Evolutionary conservation across 2,797 vertebrate species (phyloP), one percentile per base, ranked within the genome.

Genomic region (Sandelia bainsii): DNA sequence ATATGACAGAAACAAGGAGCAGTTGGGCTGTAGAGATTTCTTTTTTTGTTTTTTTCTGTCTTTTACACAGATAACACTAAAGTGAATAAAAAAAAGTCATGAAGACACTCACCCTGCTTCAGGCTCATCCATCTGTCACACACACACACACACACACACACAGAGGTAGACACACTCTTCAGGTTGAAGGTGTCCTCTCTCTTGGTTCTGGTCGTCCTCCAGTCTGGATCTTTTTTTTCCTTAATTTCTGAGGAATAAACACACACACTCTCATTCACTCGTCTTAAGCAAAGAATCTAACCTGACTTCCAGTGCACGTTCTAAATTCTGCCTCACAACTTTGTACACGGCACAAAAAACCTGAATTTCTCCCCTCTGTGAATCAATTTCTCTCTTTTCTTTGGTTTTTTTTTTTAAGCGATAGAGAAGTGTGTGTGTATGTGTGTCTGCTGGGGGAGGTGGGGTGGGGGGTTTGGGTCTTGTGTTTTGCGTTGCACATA

Each of bases 71-170:
- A 72, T 71, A 67, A 69, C 68, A 79, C 42, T 40, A 78, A 79
- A 71, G 53, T 62, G 39, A 51, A 71, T 17, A 62, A 69, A 67
- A 44, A 22, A 34, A 42, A 74, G 45, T 57, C n/a, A 60, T 5
- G 1, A 54, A 83, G 79, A 87, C 75, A 82, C 89, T 91, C 82
- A 91, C 81, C 84, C 70, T 61, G 84, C 80, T 83, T 78, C 64
- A 80, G 75, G 76, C 80, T 83, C 57, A 71, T 88, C 84, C 82
- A 90, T 91, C 87, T 91, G 85, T 85, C 74, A 84, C 14, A 72
- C 58, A 46, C 66, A 69, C 73, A 80, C 75, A 62, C 56, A 37
- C 82, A 75, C 57, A 53, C 56, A 63, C 37, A 63, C 72, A 68
- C 54, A 81, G 63, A 77, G 37, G 25, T 42, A 34, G 39, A 60